Evolutionary conservation across 2,797 vertebrate species (phyloP), one percentile per base, ranked within the genome.

Genomic region (Melanogrammus aeglefinus): DNA sequence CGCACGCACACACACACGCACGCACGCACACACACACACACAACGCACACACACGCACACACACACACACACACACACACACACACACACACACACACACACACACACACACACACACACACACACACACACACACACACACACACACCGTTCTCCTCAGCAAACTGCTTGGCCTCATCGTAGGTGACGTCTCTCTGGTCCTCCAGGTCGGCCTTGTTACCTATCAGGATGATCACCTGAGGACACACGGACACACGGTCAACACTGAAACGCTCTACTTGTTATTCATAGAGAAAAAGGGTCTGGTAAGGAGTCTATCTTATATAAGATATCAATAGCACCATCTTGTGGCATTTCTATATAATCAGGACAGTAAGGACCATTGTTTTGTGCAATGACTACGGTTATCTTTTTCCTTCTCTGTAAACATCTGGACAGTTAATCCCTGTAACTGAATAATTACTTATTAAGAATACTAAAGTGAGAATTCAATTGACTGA

Each of bases 181-280:
- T 97, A 96, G 44, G 96, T 97, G 85, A 97, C 96, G 85, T 97
- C 96, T 83, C 96, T 93, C 93, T 97, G 96, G 80, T 96, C 96
- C 89, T 97, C 96, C 91, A 97, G 93, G 81, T 97, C 96, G 76
- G 96, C 96, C 93, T 97, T 97, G 87, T 97, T 97, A 90, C 96
- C 96, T 94, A 97, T 97, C 87, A 97, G 96, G 91, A 97, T 96
- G 92, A 97, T 97, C 89, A 97, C 96, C 96, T 97, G 88, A 18
- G 63, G 63, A 27, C 63, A 69, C 3, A 69, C 38, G 9, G 38
- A 39, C 38, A 9, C 0, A 36, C 35, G 35, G 35, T 36, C 35
- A 36, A 36, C 35, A 39, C 38, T 39, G 7, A 39, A 10, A 1
- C 38, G 9, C 38, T 39, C 9, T 7, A 36, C 35, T 36, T 6